Evolutionary conservation across 2,113 vertebrate genomes (phyloP).

Genomic region (Scomber japonicus): DNA sequence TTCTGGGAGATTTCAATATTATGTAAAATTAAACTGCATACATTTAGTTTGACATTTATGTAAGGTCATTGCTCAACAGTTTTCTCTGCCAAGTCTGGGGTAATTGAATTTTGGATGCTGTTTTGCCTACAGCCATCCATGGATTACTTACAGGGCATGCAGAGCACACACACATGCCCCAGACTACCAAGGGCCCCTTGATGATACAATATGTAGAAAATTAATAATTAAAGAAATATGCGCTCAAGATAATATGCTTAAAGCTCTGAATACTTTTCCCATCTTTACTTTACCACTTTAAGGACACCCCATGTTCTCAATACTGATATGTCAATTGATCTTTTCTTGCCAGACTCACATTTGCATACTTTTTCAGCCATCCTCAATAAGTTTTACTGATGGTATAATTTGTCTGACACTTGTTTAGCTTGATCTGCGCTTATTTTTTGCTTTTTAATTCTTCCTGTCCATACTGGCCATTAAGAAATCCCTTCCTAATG

Average conservation of each 20-base stretch:
- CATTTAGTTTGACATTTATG: slow-evolving; percentile 72
- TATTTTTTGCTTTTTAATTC: too few relatives aligned
- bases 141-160: slow-evolving; percentile 57
- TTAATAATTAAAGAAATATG: slow-evolving; percentile 38
- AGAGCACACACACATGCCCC: slow-evolving; percentile 19
- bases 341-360: neutral
- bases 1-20: slow-evolving; percentile 55
- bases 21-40: slow-evolving; percentile 72
- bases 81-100: slow-evolving; percentile 59
- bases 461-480: too few relatives aligned
- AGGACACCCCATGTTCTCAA: neutral
- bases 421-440: neutral
- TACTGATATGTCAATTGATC: slow-evolving; percentile 21
- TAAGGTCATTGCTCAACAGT: slow-evolving; percentile 75
- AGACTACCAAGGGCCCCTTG: slow-evolving; percentile 8
- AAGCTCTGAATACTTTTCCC: neutral
- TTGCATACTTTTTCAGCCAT: neutral
- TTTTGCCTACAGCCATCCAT: slow-evolving; percentile 59
- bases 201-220: slow-evolving; percentile 10
- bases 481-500: too few relatives aligned
- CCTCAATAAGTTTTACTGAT: neutral
- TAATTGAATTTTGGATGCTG: slow-evolving; percentile 74
- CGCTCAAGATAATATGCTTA: slow-evolving; percentile 20
- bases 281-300: slow-evolving; percentile 4
- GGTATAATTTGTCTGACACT: neutral